These are phyloP conservation scores for Phragmatobia fuliginosa DNA, from an alignment of 2,888 invertebrate species.

Conservation along the genomic window DNA sequence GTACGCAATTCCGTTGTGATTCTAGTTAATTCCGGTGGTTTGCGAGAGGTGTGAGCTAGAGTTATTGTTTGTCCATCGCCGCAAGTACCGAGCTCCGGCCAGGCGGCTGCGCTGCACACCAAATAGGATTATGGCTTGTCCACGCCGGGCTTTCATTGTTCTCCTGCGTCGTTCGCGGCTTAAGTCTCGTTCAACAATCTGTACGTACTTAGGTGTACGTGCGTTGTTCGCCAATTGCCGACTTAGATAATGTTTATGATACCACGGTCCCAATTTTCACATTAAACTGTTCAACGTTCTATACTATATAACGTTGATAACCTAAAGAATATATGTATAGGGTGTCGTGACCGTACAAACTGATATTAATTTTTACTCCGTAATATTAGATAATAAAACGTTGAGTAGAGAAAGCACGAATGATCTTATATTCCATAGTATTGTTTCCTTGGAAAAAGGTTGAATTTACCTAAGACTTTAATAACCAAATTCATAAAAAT, in stretches of 20 bases:
- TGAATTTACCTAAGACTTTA: not conserved
- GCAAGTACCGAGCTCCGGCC: slow-evolving; percentile 34
- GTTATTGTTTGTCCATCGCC: slow-evolving; percentile 63
- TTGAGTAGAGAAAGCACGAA: not conserved
- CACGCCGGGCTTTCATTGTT: slow-evolving; percentile 63
- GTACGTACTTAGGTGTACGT: slow-evolving; percentile 53
- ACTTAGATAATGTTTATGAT: slow-evolving; percentile 35
- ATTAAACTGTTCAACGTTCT: not conserved
- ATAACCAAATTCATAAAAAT: not conserved
- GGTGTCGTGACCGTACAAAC: not conserved
- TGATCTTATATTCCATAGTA: not conserved
- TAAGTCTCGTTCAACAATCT: slow-evolving; percentile 56
- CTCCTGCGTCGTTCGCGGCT: slow-evolving; percentile 54
- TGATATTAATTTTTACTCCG: not conserved
- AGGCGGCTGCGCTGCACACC: slow-evolving; percentile 49
- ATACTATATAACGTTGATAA: too few species aligned
- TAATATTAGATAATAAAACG: not conserved
- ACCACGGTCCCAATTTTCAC: not conserved
- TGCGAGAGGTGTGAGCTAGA: slow-evolving; percentile 55
- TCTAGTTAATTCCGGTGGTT: slow-evolving; percentile 46
- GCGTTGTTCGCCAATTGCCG: slow-evolving; percentile 53
- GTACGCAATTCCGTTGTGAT: slow-evolving; percentile 44
- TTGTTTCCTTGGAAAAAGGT: slow-evolving; percentile 1
- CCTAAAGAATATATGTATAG: too few species aligned
- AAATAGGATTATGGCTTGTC: slow-evolving; percentile 70